Percentiles rank a stretch among this genome's conserved stretches.
These are phyloP conservation scores for Amphiprion ocellaris DNA, from an alignment of 2,113 vertebrate genomes.

Conservation along the genomic window DNA sequence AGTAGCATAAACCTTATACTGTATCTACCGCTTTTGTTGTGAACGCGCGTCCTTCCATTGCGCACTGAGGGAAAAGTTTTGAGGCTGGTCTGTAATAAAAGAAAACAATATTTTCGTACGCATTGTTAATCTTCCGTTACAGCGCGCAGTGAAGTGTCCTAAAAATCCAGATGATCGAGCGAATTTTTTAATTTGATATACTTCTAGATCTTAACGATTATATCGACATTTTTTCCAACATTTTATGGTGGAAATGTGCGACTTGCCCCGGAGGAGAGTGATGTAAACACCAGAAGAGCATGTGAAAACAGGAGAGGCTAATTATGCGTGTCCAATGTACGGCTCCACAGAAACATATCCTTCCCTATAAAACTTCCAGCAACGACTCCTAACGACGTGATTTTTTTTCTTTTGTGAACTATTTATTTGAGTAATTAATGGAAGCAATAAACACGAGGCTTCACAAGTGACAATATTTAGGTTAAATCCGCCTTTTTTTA, in stretches of 20 bases:
- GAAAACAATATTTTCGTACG: slow-evolving; percentile 7
- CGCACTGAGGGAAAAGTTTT: slow-evolving; percentile 48
- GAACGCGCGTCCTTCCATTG: slow-evolving; percentile 47
- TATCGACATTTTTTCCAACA: slow-evolving; percentile 1
- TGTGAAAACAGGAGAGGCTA: slow-evolving; percentile 77
- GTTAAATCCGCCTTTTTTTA: slow-evolving; percentile 45
- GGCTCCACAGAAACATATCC: slow-evolving; percentile 64
- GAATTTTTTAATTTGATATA: slow-evolving; percentile 14
- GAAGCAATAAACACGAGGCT: slow-evolving; percentile 34
- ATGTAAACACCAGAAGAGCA: slow-evolving; percentile 78
- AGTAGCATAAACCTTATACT: slow-evolving; percentile 73
- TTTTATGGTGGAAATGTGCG: slow-evolving; percentile 71
- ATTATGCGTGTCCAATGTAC: slow-evolving; percentile 79
- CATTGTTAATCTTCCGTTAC: slow-evolving; percentile 7
- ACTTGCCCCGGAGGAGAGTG: slow-evolving; percentile 76
- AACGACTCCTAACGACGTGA: slow-evolving; percentile 46
- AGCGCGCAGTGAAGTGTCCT: background rate
- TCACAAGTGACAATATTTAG: slow-evolving; percentile 51
- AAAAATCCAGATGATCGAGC: background rate
- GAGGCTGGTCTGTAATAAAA: slow-evolving; percentile 17
- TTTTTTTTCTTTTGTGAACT: slow-evolving; percentile 52
- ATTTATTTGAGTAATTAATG: slow-evolving; percentile 66
- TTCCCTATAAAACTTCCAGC: slow-evolving; percentile 64
- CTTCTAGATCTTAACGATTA: slow-evolving; percentile 23
- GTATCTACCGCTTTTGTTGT: slow-evolving; percentile 59